phyloP scores from a whole-genome alignment of 1,140 invertebrate species.

The Hormaphis cornu region DNA sequence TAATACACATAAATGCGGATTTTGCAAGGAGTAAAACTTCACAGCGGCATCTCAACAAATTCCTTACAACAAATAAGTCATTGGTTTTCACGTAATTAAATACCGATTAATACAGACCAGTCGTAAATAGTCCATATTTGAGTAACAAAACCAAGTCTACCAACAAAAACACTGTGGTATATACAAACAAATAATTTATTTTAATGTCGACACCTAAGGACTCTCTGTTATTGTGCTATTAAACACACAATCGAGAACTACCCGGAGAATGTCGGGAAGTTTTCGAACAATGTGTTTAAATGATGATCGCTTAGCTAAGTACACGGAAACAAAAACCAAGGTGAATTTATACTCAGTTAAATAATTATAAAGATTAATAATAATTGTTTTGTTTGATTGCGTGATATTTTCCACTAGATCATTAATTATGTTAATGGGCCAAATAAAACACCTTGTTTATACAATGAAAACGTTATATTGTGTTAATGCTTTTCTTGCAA shows the following conservation, averaged over 20 bases:
- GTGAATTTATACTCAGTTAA: neutral
- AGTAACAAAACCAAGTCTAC: neutral
- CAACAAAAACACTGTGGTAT: neutral
- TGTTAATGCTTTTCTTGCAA: too few species aligned
- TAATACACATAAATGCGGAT: too few species aligned
- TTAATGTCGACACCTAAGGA: neutral
- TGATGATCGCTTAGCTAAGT: neutral
- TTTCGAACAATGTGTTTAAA: neutral
- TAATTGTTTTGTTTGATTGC: too few species aligned
- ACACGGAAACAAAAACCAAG: neutral
- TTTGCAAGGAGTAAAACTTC: too few species aligned
- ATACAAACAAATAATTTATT: neutral
- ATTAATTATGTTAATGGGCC: too few species aligned
- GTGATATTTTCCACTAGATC: too few species aligned
- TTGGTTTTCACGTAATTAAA: neutral
- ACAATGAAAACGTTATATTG: too few species aligned
- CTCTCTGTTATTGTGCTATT: neutral
- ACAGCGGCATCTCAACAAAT: neutral
- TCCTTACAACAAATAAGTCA: neutral
- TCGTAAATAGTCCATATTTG: neutral
- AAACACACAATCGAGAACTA: neutral
- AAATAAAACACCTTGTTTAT: too few species aligned
- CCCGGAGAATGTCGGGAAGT: neutral
- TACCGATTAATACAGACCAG: neutral
- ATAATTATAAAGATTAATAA: neutral